Percentiles rank a stretch among this genome's conserved stretches.
Conservation (phyloP, 2,113 vertebrate species). For the Mionectes macconnelli region DNA sequence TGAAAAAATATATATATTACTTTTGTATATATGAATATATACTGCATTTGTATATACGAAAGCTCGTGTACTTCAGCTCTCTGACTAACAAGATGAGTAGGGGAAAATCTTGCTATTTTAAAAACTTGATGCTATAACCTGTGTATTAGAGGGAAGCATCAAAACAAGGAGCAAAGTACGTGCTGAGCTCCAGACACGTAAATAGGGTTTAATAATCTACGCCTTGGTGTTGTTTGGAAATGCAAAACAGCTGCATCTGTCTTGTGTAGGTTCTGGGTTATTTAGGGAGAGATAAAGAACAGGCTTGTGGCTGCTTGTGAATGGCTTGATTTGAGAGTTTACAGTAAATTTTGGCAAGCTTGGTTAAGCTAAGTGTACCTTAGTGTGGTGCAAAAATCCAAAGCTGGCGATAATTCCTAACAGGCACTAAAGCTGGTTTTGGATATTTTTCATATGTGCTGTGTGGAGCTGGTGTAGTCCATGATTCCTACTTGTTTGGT, state of each 20-base stretch:
- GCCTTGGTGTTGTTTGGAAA: neutral
- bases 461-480: too few species aligned
- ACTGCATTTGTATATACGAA: neutral
- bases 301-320: neutral
- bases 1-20: fast-evolving
- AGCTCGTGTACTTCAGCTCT: fast-evolving
- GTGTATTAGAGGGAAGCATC: neutral
- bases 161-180: neutral
- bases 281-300: neutral
- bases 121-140: fast-evolving
- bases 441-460: neutral
- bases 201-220: neutral
- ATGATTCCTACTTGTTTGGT: neutral
- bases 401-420: neutral
- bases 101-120: neutral
- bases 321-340: neutral
- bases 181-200: neutral
- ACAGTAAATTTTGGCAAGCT: neutral
- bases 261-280: neutral
- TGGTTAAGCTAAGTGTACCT: neutral
- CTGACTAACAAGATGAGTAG: neutral
- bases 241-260: fast-evolving
- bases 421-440: neutral
- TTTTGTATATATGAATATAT: fast-evolving
- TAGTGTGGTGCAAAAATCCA: neutral